Evolutionary conservation across 2,113 vertebrate species (phyloP), one percentile per base, ranked within the genome.

Genomic region (Cnemophilus loriae): DNA sequence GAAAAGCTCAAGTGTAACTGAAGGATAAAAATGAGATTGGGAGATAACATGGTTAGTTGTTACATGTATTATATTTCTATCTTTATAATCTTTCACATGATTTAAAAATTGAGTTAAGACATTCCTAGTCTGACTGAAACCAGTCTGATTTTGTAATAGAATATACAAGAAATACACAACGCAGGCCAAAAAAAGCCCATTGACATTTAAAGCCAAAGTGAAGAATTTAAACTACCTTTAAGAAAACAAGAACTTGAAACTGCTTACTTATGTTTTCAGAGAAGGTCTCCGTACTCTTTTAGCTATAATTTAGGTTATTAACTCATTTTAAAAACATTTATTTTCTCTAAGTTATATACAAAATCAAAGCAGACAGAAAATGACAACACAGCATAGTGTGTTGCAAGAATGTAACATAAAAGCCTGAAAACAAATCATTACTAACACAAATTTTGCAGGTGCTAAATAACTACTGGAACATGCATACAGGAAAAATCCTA

Each of bases 1-100:
- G 99, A 99, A 95, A 99, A 98, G 97, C 99, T 99, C 97, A 99
- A 97, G 95, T 99, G 99, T 77, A 99, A 98, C 99, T 99, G 85
- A 78, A 95, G 39, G 50, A 64, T 88, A 92, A 97, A 86, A 87
- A 91, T 0, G 15, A 88, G 46, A 89, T 74, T 28, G 17, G 33
- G 33, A 93, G 90, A 86, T 23, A 86, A 80, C 3, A 64, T 1
- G 0, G 15, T 26, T 76, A 23, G 14, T 69, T 83, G 63, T 64
- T 75, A 33, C 4, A 61, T 71, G 10, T 42, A 64, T 1, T 14
- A 9, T 69, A 52, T 44, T 75, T 79, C 32, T 79, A 39, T 6
- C 22, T 68, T 68, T 47, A 49, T 16, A 41, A 63, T 47, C 4
- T 60, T 80, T 39, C 24, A 65, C 8, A 46, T 33, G 0, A 76